Base-by-base conservation (phyloP, 2,797 vertebrate genomes). In the Epinephelus awoara region DNA sequence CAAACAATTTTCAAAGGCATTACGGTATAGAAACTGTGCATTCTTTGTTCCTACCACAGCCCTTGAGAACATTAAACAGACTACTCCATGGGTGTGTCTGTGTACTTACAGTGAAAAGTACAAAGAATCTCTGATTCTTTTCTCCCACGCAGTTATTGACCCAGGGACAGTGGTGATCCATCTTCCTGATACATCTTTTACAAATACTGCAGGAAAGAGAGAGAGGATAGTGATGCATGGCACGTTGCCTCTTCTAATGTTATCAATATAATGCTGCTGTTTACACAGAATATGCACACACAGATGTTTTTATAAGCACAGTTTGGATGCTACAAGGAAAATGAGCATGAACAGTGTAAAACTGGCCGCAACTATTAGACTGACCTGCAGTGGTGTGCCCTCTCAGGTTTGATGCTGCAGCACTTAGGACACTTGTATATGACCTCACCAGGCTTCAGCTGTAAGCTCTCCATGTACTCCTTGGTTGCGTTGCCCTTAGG, bases 121-220 rank as follows among this genome's bases (percentile, higher is more conserved):
- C 98, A 79, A 99, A 99, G 91, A 97, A 99, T 69, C 98, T 96
- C 96, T 99, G 98, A 83, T 99, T 99, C 93, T 96, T 98, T 79
- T 99, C 98, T 67, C 98, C 98, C 13, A 99, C 98, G 2, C 98
- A 99, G 75, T 99, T 99, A 90, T 99, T 99, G 91, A 99, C 98
- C 98, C 98, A 99, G 0, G 98, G 98, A 94, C 98, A 99, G 95
- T 99, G 98, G 75, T 99, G 98, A 90, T 99, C 98, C 98, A 99
- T 99, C 92, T 99, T 99, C 78, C 96, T 94, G 89, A 99, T 99
- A 77, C 98, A 99, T 92, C 98, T 92, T 89, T 99, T 99, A 95
- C 98, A 99, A 92, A 99, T 99, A 93, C 98, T 99, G 85, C 40
- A 88, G 68, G 46, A 54, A 86, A 57, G 64, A 63, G 29, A 86